Conservation (phyloP, 2,797 vertebrate species). For the Schizopygopsis malacanthus region DNA sequence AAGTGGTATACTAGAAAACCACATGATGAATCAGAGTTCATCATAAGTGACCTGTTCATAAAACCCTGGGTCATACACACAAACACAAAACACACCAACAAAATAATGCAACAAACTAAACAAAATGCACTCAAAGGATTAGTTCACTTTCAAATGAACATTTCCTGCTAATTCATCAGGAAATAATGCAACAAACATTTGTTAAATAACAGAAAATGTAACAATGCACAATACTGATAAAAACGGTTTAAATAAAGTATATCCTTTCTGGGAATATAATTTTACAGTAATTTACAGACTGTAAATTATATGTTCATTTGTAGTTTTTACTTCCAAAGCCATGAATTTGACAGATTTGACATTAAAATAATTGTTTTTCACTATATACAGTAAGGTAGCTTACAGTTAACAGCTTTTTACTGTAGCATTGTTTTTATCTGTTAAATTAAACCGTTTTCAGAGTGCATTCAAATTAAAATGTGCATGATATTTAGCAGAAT, state of each 20-base stretch:
- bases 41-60: not conserved
- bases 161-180: too few relatives aligned
- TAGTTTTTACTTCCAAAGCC: not conserved
- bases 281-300: not conserved
- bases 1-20: not conserved
- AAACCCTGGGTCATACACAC: not conserved
- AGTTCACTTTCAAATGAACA: too few relatives aligned
- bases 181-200: not conserved
- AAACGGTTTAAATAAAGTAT: not conserved
- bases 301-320: not conserved
- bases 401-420: not conserved
- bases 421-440: not conserved
- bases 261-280: not conserved
- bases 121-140: not conserved
- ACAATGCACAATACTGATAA: not conserved
- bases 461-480: not conserved
- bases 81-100: not conserved
- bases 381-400: not conserved
- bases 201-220: not conserved
- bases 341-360: not conserved
- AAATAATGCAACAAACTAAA: not conserved
- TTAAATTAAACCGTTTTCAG: not conserved
- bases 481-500: not conserved
- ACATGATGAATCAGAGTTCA: not conserved
- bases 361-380: not conserved